Evolutionary conservation across 2,113 vertebrate genomes (phyloP), one percentile per base, ranked within the genome.

Genomic region (Acanthisitta chloris): DNA sequence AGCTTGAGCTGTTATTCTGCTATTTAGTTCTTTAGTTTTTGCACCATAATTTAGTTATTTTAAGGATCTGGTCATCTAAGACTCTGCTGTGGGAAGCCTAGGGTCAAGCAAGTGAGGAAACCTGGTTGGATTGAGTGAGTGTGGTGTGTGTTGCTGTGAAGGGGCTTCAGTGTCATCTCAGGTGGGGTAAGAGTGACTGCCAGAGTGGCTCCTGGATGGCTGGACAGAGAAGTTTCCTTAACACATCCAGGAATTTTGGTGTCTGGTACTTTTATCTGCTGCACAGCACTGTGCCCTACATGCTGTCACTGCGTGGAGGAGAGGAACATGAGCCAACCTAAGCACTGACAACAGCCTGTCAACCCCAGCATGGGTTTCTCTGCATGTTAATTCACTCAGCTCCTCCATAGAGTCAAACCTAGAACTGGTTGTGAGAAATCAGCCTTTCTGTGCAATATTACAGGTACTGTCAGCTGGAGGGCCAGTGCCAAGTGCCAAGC

Each of bases 281-380:
- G 29, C 1, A 5, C 17, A 46, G 31, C 17, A 13, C 45, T 3
- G 17, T 6, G 12, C 33, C 70, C 31, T 40, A 14, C 66, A 13
- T 17, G 17, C 26, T 57, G 4, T 1, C 28, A n/a, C 54, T 62
- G 42, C 0, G 0, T 45, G 48, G 13, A 12, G 33, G 36, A 51
- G 54, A 34, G n/a, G 36, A 79, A 6, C 61, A 13, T 0, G 0
- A 42, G 59, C 15, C 65, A 81, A 38, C 25, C 61, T 14, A 5
- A 52, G 28, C 66, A 17, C 46, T 17, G 21, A 42, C 25, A 43
- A 3, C 23, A 66, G 38, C 28, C 46, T 74, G 52, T 21, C 28
- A 46, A 48, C 12, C 38, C 17, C 31, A 48, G 46, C 42, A 40
- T 1, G 24, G 36, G 12, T 52, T 87, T 40, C 48, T 74, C 57